Conservation (phyloP, 1,140 invertebrate genomes). For the Portunus trituberculatus region DNA sequence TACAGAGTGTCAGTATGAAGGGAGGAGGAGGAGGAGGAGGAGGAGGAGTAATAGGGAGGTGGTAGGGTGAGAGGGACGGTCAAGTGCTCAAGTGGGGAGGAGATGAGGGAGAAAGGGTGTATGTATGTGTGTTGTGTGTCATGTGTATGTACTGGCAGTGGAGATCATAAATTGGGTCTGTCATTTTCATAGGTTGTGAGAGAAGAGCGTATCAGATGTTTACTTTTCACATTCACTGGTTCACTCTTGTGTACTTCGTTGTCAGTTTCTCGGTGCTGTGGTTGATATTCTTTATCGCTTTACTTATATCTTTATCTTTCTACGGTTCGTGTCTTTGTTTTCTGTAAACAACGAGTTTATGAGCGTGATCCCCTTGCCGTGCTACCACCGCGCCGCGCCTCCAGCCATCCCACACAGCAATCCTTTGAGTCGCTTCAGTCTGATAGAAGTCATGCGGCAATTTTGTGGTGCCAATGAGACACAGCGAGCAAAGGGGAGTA, state of each 20-base stretch:
- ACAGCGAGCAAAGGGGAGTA: background rate
- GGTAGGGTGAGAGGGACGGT: background rate
- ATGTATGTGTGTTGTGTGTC: conserved; percentile 32
- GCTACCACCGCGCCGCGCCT: background rate
- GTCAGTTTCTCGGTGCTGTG: too few relatives aligned
- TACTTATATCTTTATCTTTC: too few relatives aligned
- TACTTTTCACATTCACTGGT: too few relatives aligned
- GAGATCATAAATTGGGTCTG: too few relatives aligned
- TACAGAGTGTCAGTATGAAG: conserved; percentile 22
- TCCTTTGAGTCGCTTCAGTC: background rate
- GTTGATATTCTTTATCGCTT: too few relatives aligned
- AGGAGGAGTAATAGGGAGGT: background rate
- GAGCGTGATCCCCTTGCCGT: background rate
- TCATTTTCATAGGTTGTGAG: too few relatives aligned
- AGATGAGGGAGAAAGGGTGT: background rate
- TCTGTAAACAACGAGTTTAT: too few relatives aligned
- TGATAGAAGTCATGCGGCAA: background rate
- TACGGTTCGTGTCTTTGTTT: too few relatives aligned
- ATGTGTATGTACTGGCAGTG: too few relatives aligned
- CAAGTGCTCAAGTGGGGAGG: background rate
- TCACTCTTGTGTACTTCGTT: too few relatives aligned
- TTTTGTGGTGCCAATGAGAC: background rate
- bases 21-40: background rate
- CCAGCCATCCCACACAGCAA: background rate
- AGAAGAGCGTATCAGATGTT: too few relatives aligned